phyloP scores from a whole-genome alignment of 1,140 invertebrate genomes.

The Drosophila sechellia region DNA sequence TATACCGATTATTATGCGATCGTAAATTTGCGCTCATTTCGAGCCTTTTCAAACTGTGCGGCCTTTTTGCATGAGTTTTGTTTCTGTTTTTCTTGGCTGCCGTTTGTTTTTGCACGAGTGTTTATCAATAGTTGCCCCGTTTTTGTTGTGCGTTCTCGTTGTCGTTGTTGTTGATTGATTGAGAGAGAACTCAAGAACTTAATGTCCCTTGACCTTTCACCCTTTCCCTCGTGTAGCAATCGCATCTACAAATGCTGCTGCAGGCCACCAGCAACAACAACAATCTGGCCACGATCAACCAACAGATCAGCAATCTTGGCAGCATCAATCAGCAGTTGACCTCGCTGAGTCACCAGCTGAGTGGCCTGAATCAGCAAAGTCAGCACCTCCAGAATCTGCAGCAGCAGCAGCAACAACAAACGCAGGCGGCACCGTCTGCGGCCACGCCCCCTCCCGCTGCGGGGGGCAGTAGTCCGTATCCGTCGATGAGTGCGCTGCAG shows the following conservation, averaged over 20 bases:
- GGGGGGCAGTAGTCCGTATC: conserved; percentile 59
- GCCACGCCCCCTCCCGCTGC: conserved; percentile 48
- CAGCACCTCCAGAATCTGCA: conserved; percentile 83
- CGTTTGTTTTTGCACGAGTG: conserved; percentile 64
- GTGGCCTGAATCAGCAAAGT: conserved; percentile 83
- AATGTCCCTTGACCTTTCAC: conserved; percentile 43
- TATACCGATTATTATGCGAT: conserved; percentile 46
- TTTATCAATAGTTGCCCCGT: conserved; percentile 44
- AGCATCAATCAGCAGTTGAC: conserved; percentile 83
- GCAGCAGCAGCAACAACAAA: conserved; percentile 44
- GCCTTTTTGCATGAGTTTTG: conserved; percentile 60
- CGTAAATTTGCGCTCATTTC: conserved; percentile 51
- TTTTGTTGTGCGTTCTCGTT: conserved; percentile 27
- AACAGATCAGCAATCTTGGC: conserved; percentile 84
- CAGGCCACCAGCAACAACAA: conserved; percentile 83
- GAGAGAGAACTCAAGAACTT: conserved; percentile 15
- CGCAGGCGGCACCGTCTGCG: conserved; percentile 53
- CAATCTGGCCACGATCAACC: conserved; percentile 82
- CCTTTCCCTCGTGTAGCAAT: conserved; percentile 47
- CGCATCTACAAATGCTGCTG: conserved; percentile 77
- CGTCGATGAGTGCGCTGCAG: conserved; percentile 78
- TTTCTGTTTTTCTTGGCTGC: conserved; percentile 56
- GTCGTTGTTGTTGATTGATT: conserved; percentile 36
- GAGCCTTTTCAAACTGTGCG: conserved; percentile 9
- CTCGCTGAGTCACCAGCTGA: conserved; percentile 80